phyloP scores from a whole-genome alignment of 2,113 vertebrate genomes.

The Lophura nycthemera region DNA sequence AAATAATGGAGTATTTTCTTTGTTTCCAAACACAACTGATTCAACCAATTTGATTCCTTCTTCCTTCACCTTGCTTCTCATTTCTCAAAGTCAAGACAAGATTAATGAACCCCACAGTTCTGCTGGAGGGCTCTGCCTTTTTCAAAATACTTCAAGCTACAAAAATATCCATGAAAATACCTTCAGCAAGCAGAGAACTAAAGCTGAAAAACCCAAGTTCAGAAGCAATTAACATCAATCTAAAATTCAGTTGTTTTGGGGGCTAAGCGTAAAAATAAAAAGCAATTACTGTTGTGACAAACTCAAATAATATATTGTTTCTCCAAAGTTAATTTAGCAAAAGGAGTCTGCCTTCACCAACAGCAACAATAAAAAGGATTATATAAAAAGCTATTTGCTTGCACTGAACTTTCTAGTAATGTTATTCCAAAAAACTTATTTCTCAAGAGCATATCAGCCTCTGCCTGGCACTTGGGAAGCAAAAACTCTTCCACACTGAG shows the following conservation, averaged over 20 bases:
- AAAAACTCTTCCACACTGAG: neutral
- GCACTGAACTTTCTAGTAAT: neutral
- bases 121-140: conserved; percentile 19
- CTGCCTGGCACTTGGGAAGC: neutral
- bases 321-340: neutral
- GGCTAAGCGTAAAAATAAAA: conserved; percentile 39
- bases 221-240: conserved; percentile 55
- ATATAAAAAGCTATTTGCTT: neutral
- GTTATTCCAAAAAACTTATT: neutral
- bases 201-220: conserved; percentile 41
- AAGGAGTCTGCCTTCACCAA: neutral
- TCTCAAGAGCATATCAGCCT: neutral
- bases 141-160: neutral
- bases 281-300: conserved; percentile 31
- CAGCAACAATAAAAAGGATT: neutral
- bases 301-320: neutral
- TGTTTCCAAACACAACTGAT: neutral
- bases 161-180: conserved; percentile 27
- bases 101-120: conserved; percentile 29
- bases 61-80: conserved; percentile 23
- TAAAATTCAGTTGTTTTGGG: conserved; percentile 27
- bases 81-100: conserved; percentile 58
- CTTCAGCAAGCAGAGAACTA: conserved; percentile 19
- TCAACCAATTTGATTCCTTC: neutral
- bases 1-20: neutral